A percentile compares a stretch with the other conserved stretches of the same genome.
These are phyloP conservation scores for Anodontia alba DNA, from an alignment of 2,888 invertebrate genomes.

Conservation along the genomic window DNA sequence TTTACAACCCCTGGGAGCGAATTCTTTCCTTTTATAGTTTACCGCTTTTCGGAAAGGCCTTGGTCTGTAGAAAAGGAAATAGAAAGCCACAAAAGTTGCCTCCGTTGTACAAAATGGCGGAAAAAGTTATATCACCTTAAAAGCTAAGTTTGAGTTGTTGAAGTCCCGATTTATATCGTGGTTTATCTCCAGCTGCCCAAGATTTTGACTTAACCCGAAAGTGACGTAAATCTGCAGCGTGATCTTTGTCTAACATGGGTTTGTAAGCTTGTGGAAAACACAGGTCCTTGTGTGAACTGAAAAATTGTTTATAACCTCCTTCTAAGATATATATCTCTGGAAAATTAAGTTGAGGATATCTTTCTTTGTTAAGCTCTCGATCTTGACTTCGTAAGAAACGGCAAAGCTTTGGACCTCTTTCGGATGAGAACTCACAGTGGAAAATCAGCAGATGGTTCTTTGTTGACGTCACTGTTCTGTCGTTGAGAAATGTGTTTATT, in stretches of 20 bases:
- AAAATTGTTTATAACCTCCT: slow-evolving; percentile 28
- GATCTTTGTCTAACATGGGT: slow-evolving; percentile 59
- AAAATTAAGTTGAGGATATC: slow-evolving; percentile 29
- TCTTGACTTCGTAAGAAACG: slow-evolving; percentile 27
- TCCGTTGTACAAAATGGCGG: not conserved
- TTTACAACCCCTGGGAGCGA: too few relatives aligned
- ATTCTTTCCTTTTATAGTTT: too few relatives aligned
- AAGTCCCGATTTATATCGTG: not conserved
- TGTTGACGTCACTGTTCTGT: not conserved
- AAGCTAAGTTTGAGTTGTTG: not conserved
- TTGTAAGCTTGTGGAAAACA: slow-evolving; percentile 52
- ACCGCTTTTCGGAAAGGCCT: not conserved
- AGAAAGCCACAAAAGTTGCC: not conserved
- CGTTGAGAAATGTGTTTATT: not conserved
- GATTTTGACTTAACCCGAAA: slow-evolving; percentile 62
- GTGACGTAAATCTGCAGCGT: slow-evolving; percentile 50
- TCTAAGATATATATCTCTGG: slow-evolving; percentile 29
- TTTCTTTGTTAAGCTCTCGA: slow-evolving; percentile 25
- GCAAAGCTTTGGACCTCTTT: slow-evolving; percentile 5
- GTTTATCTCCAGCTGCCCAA: slow-evolving; percentile 44
- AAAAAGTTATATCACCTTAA: not conserved
- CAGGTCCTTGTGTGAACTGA: slow-evolving; percentile 16
- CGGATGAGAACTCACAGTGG: not conserved
- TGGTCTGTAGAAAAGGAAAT: not conserved
- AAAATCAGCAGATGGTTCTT: slow-evolving; percentile 1